Evolutionary conservation across 2,888 invertebrate genomes (phyloP).

Genomic region (Eilema griseolum): DNA sequence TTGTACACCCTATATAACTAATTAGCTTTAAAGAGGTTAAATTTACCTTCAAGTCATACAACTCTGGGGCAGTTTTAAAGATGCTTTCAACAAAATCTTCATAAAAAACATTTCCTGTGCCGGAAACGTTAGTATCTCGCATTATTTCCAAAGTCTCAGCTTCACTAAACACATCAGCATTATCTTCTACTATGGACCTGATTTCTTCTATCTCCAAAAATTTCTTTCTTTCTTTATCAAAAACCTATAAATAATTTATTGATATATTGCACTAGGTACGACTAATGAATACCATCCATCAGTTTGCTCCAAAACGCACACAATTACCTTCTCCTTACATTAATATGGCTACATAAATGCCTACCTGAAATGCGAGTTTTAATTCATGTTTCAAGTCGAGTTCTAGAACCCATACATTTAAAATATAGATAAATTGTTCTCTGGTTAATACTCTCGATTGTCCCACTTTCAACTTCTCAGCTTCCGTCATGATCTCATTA

Average conservation of each 20-base stretch:
- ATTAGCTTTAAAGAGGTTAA: not conserved
- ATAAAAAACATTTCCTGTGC: slow-evolving; percentile 75
- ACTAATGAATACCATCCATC: not conserved
- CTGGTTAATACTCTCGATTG: slow-evolving; percentile 66
- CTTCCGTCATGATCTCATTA: slow-evolving; percentile 72
- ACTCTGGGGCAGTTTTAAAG: slow-evolving; percentile 73
- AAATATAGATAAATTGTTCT: slow-evolving; percentile 74
- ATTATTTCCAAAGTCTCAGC: slow-evolving; percentile 69
- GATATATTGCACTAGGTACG: too few relatives aligned
- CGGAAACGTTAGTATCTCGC: slow-evolving; percentile 75
- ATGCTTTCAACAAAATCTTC: slow-evolving; percentile 73
- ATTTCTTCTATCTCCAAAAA: slow-evolving; percentile 73
- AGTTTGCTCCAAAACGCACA: not conserved
- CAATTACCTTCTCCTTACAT: not conserved
- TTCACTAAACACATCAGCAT: slow-evolving; percentile 65
- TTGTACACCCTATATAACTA: too few relatives aligned
- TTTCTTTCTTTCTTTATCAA: slow-evolving; percentile 75
- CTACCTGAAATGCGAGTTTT: slow-evolving; percentile 71
- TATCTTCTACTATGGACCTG: slow-evolving; percentile 60
- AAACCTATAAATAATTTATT: slow-evolving; percentile 66
- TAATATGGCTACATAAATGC: slow-evolving; percentile 14
- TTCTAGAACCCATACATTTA: slow-evolving; percentile 67
- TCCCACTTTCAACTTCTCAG: slow-evolving; percentile 69
- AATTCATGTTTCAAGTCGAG: slow-evolving; percentile 76
- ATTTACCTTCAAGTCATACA: slow-evolving; percentile 68